Percentiles rank a stretch among this genome's conserved stretches.
phyloP scores from a whole-genome alignment of 1,140 invertebrate genomes.

The Rhizoglyphus robini region DNA sequence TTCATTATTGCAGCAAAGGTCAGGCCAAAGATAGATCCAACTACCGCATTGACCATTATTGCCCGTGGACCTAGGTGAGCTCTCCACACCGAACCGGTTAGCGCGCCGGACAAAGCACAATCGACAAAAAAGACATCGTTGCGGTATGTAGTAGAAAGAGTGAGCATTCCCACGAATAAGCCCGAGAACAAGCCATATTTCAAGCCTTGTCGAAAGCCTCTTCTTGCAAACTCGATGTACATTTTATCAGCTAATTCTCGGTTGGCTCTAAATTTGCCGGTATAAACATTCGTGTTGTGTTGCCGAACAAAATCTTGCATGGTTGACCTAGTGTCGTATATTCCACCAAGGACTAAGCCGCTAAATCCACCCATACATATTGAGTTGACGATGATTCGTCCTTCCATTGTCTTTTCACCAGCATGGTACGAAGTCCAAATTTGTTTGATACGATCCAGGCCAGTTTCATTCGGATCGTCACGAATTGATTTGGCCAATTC shows the following conservation, averaged over 20 bases:
- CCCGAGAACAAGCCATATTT: conserved; percentile 3
- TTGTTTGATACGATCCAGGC: neutral
- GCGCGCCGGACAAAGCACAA: neutral
- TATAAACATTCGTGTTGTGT: conserved; percentile 18
- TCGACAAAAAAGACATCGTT: conserved; percentile 15
- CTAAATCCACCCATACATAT: neutral
- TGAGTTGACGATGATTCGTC: neutral
- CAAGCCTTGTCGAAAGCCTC: neutral
- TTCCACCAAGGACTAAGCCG: conserved; percentile 11
- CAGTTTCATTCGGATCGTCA: conserved; percentile 12
- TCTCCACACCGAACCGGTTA: neutral
- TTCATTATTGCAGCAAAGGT: conserved; percentile 7
- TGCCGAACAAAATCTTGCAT: conserved; percentile 1
- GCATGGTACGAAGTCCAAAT: neutral
- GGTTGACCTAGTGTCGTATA: neutral
- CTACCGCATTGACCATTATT: neutral
- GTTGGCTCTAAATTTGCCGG: conserved; percentile 7
- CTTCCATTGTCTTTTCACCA: conserved; percentile 14
- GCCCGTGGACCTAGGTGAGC: conserved; percentile 11
- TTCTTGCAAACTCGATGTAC: neutral
- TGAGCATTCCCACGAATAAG: neutral
- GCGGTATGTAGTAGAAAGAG: neutral
- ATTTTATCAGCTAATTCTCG: conserved; percentile 13
- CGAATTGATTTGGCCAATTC: neutral
- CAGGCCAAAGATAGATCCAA: neutral